Conservation (phyloP, 1,140 invertebrate species). For the Babylonia areolata region DNA sequence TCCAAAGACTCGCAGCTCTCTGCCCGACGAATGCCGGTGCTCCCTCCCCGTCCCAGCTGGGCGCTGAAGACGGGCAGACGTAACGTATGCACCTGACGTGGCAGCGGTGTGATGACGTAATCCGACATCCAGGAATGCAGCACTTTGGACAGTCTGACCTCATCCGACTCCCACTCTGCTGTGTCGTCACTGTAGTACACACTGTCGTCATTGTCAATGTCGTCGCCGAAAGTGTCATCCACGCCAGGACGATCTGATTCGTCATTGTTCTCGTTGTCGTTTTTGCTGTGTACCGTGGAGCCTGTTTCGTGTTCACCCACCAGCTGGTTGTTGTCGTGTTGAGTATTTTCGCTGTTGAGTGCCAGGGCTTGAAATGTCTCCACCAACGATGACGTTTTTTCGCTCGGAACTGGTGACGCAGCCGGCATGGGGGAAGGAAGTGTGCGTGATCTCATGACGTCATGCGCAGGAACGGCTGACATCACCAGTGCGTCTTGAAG, state of each 20-base stretch:
- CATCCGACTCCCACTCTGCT: slow-evolving; percentile 45
- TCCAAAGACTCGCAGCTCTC: slow-evolving; percentile 57
- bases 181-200: neutral
- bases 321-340: slow-evolving; percentile 12
- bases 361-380: neutral
- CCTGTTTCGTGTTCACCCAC: no score
- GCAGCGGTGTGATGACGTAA: slow-evolving; percentile 49
- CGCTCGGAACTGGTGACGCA: neutral
- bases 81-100: slow-evolving; percentile 49
- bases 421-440: neutral
- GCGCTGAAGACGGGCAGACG: slow-evolving; percentile 60
- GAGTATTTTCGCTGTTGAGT: neutral
- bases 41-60: slow-evolving; percentile 54
- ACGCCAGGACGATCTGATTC: neutral
- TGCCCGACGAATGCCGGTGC: slow-evolving; percentile 37
- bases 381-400: neutral
- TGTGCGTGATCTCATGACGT: neutral
- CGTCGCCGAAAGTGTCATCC: neutral
- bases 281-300: neutral
- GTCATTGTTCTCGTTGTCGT: neutral
- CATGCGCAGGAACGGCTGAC: neutral
- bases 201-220: slow-evolving; percentile 8
- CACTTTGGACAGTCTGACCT: slow-evolving; percentile 54
- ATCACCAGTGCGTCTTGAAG: slow-evolving; percentile 19
- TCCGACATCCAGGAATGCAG: slow-evolving; percentile 61